These are phyloP conservation scores for Elaphurus davidianus DNA, from an alignment of 2,113 vertebrate genomes.

Conservation along the genomic window DNA sequence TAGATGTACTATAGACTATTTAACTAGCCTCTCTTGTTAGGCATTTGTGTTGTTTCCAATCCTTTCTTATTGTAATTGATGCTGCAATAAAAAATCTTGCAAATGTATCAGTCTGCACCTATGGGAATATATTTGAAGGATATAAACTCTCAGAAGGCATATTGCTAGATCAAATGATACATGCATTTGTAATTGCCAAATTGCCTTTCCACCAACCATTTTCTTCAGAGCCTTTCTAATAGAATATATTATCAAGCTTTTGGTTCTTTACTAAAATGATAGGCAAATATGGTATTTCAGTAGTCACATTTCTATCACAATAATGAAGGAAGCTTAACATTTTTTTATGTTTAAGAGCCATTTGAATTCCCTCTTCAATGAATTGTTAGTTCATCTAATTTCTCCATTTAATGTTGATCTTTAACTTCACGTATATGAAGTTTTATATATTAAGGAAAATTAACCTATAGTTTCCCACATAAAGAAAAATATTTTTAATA, in stretches of 20 bases:
- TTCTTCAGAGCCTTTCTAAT: not conserved
- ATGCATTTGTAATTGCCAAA: not conserved
- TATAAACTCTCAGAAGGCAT: not conserved
- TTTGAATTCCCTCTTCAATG: not conserved
- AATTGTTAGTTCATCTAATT: not conserved
- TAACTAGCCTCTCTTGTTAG: not conserved
- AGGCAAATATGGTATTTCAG: not conserved
- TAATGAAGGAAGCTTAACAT: not conserved
- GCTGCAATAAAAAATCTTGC: not conserved
- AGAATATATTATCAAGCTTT: not conserved
- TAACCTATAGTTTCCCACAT: not conserved
- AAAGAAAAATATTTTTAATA: not conserved
- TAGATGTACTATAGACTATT: not conserved
- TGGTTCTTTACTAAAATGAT: not conserved
- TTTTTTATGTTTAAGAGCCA: not conserved
- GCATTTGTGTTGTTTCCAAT: not conserved
- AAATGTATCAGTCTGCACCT: not conserved
- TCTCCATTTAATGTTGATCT: not conserved
- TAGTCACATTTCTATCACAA: slow-evolving; percentile 4
- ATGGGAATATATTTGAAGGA: not conserved
- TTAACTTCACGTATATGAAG: not conserved
- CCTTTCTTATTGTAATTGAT: not conserved
- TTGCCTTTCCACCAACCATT: not conserved
- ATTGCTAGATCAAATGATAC: not conserved
- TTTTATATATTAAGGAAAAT: not conserved